These are phyloP conservation scores for Oceanites oceanicus DNA, from an alignment of 2,113 vertebrate species.

Conservation along the genomic window DNA sequence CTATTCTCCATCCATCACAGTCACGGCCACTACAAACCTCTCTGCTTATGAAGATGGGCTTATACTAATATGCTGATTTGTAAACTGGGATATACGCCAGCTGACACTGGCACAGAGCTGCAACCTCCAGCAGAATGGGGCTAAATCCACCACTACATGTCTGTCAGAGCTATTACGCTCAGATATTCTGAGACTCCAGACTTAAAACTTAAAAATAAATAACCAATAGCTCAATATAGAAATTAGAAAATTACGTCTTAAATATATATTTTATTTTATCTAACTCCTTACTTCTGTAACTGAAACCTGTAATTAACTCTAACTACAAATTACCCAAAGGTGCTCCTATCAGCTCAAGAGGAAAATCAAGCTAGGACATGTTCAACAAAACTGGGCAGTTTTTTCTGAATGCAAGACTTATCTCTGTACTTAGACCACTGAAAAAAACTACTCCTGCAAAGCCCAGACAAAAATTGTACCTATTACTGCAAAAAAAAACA, in stretches of 20 bases:
- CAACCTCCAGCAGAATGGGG: background rate
- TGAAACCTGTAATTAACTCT: background rate
- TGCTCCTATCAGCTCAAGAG: background rate
- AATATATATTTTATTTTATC: background rate
- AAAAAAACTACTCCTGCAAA: background rate
- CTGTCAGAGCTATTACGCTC: background rate
- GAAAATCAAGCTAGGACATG: background rate
- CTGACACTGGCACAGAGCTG: background rate
- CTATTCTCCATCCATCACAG: background rate
- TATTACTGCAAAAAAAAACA: background rate
- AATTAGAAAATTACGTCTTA: background rate
- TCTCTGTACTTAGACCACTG: background rate
- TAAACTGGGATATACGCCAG: background rate
- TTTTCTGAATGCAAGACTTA: background rate
- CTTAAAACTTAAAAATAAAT: background rate
- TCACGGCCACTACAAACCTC: background rate
- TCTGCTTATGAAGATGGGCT: background rate
- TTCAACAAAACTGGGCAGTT: background rate
- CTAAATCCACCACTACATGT: background rate
- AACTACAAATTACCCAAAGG: background rate
- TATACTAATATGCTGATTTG: background rate
- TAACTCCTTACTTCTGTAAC: background rate
- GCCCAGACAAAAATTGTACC: background rate
- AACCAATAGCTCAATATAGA: background rate
- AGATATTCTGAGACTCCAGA: background rate